These are phyloP conservation scores for Camponotus floridanus DNA, from an alignment of 1,140 invertebrate species.

Conservation along the genomic window DNA sequence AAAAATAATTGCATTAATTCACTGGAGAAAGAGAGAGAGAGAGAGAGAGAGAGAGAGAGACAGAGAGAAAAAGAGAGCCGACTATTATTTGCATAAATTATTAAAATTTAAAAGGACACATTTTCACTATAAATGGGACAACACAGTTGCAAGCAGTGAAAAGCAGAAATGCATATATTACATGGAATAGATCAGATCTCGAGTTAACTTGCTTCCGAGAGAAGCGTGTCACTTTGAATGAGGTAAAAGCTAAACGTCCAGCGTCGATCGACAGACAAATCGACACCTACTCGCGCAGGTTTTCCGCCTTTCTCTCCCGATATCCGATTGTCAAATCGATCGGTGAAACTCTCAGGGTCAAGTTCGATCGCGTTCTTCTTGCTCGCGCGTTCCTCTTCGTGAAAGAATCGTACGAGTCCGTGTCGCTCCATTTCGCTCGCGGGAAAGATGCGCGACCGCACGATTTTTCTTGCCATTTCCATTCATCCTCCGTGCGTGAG, in stretches of 20 bases:
- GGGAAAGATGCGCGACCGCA: neutral
- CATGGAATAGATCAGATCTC: neutral
- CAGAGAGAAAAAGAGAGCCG: neutral
- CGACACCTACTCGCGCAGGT: conserved; percentile 5
- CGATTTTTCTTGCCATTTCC: conserved; percentile 20
- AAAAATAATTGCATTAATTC: conserved; percentile 30
- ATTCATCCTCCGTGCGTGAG: neutral
- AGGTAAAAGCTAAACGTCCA: conserved; percentile 30
- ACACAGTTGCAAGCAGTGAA: neutral
- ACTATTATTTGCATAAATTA: conserved; percentile 21
- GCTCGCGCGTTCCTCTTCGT: neutral
- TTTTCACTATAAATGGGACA: conserved; percentile 12
- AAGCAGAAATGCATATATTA: neutral
- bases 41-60: too few relatives aligned
- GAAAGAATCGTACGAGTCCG: conserved; percentile 40
- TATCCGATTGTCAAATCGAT: neutral
- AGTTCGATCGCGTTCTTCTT: conserved; percentile 56
- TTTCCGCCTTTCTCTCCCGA: conserved; percentile 58
- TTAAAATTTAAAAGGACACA: neutral
- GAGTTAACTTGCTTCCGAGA: conserved; percentile 19
- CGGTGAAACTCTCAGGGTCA: conserved; percentile 44
- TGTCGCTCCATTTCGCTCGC: conserved; percentile 49
- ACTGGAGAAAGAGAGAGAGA: too few relatives aligned
- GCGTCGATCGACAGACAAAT: conserved; percentile 12
- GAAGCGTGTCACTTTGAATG: conserved; percentile 37